A percentile compares a stretch with the other conserved stretches of the same genome.
These are phyloP conservation scores for Eumaeus atala DNA, from an alignment of 1,140 invertebrate species.

Conservation along the genomic window DNA sequence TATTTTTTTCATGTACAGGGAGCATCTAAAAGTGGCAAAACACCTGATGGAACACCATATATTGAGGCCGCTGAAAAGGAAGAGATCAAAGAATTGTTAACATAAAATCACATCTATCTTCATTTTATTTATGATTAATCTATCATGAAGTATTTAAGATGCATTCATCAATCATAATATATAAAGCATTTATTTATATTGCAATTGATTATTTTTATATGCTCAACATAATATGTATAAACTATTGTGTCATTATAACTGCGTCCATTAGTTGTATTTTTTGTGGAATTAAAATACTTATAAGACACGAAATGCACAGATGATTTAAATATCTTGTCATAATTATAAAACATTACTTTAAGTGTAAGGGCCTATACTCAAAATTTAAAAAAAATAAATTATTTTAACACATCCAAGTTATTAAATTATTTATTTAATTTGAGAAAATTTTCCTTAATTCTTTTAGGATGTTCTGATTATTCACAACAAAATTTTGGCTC, in stretches of 20 bases:
- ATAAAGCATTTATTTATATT: conserved; percentile 71
- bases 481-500: too few species aligned
- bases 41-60: conserved; percentile 91
- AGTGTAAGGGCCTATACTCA: conserved; percentile 51
- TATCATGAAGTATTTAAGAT: conserved; percentile 42
- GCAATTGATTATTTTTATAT: conserved; percentile 64
- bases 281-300: conserved; percentile 16
- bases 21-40: conserved; percentile 86
- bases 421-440: too few species aligned
- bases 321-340: conserved; percentile 23
- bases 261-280: conserved; percentile 56
- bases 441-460: too few species aligned
- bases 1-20: conserved; percentile 77
- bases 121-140: conserved; percentile 50
- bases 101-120: conserved; percentile 47
- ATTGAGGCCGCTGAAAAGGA: conserved; percentile 92
- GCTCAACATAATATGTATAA: conserved; percentile 41
- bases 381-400: conserved; percentile 62
- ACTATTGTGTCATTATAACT: conserved; percentile 45
- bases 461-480: too few species aligned
- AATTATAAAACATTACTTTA: conserved; percentile 24
- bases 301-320: conserved; percentile 18
- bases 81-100: conserved; percentile 85
- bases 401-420: conserved; percentile 34
- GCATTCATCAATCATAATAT: conserved; percentile 44